Evolutionary conservation across 2,888 invertebrate species (phyloP).

Genomic region (Rhamnusium bicolor): DNA sequence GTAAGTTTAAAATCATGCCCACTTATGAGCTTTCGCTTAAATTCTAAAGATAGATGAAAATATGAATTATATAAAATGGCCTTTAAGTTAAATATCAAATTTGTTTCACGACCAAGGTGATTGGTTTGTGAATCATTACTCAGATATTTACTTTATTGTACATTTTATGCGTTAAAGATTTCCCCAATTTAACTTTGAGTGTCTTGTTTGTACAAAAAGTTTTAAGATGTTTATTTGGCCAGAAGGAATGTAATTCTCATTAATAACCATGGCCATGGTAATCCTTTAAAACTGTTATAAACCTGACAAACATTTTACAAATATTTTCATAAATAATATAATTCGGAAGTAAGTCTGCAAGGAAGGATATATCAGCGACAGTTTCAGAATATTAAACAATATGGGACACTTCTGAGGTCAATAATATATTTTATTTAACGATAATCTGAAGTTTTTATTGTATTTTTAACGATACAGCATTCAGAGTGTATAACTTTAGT

Average conservation of each 20-base stretch:
- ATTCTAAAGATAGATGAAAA: neutral
- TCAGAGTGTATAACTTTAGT: no score
- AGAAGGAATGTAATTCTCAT: neutral
- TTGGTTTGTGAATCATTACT: neutral
- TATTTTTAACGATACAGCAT: no score
- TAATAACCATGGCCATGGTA: neutral
- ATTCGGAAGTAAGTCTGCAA: slow-evolving; percentile 7
- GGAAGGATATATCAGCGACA: neutral
- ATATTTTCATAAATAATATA: neutral
- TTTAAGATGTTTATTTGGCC: neutral
- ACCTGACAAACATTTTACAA: slow-evolving; percentile 7
- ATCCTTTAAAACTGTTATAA: neutral
- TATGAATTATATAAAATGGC: neutral
- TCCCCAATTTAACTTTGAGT: neutral
- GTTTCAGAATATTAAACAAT: slow-evolving; percentile 14
- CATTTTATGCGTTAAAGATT: no score
- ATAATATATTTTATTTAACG: no score
- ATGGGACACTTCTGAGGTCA: neutral
- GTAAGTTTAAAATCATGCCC: no score
- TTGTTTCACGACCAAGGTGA: neutral
- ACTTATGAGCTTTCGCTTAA: no score
- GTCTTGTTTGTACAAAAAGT: neutral
- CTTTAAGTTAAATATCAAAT: neutral
- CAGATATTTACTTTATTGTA: neutral
- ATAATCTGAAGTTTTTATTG: no score